Evolutionary conservation across 2,888 invertebrate genomes (phyloP), one percentile per base, ranked within the genome.

Genomic region (Stramonita haemastoma): DNA sequence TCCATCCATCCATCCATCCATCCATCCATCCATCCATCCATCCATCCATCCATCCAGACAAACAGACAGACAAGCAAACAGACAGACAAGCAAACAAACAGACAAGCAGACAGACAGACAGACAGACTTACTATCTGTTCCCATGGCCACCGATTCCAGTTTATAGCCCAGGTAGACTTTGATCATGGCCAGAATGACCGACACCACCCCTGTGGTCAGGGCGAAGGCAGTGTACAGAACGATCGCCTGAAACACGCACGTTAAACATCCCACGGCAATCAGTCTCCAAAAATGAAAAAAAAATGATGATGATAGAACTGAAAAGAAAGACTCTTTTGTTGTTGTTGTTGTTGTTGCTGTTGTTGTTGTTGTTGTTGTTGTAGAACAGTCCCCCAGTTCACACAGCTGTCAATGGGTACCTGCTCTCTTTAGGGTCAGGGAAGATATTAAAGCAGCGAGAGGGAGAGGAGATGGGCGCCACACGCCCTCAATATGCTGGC

Each of bases 41-140:
- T 66, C 66, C 66, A 66, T 66, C 66, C 66, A 26, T 66, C 66
- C 66, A 66, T 66, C 66, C 66, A n/a, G 73, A 73, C 13, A 36
- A 1, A 46, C 36, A 46, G 26, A 83, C 81, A 83, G 46, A 46
- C 81, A 46, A 46, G 46, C 81, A 83, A 46, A 46, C 22, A 83
- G 22, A 83, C 22, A 83, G 81, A 46, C 36, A 22, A 6, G 36
- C 36, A 83, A 22, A 79, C 66, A 66, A 13, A 26, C 26, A 66
- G 2, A 22, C 26, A 66, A 26, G 13, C 66, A 66, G 66, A 66
- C 66, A 26, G 66, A 66, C 66, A 66, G 66, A 87, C 87, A 60
- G 15, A 26, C 56, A 77, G 70, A 92, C 93, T 92, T 86, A 93
- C 93, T 93, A 85, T 93, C 93, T 8, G 92, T 93, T 17, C 92